Percentiles rank a stretch among this genome's conserved stretches.
Evolutionary conservation across 2,888 invertebrate species (phyloP).

Genomic region (Heliconius sara): DNA sequence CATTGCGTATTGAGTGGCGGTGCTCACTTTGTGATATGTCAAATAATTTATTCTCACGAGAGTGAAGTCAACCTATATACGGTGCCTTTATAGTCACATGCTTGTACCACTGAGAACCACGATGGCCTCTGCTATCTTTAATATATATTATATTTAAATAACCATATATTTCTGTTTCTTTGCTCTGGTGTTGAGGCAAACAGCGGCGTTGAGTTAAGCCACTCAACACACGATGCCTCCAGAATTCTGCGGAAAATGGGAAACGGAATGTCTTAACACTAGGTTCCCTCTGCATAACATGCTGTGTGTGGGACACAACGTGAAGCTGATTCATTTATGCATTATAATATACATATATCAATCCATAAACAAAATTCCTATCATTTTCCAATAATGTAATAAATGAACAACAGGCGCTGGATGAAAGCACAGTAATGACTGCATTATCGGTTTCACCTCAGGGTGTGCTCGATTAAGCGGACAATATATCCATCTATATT

Average conservation of each 20-base stretch:
- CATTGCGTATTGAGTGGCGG: background rate
- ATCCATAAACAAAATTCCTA: background rate
- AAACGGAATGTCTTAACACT: no score
- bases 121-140: background rate
- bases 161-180: no score
- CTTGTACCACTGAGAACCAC: no score
- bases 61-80: background rate
- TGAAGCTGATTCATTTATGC: no score
- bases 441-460: constrained; percentile 36
- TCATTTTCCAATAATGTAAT: constrained; percentile 5
- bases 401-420: constrained; percentile 8
- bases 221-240: no score
- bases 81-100: background rate
- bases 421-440: constrained; percentile 17
- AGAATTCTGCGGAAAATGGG: no score
- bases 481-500: constrained; percentile 8
- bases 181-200: no score
- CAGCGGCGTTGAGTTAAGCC: no score
- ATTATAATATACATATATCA: no score
- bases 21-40: background rate
- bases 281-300: no score
- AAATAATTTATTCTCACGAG: background rate
- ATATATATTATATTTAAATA: background rate
- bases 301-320: no score
- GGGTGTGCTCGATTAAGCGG: constrained; percentile 28